A percentile compares a stretch with the other conserved stretches of the same genome.
Conservation (phyloP, 2,113 vertebrate genomes). For the Centropristis striata region DNA sequence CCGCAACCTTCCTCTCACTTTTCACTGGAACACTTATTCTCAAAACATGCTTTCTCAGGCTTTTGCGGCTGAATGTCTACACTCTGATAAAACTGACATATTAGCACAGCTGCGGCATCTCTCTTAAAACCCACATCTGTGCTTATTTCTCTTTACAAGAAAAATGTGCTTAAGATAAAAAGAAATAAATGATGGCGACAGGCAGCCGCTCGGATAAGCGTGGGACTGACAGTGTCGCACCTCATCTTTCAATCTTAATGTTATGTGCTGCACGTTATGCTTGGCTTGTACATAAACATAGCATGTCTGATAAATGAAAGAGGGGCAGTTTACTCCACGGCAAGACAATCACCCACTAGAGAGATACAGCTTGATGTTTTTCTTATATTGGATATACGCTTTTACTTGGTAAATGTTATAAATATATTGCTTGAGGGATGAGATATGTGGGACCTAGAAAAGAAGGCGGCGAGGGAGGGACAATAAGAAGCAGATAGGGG, state of each 20-base stretch:
- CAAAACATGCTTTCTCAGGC: neutral
- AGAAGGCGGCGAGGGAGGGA: neutral
- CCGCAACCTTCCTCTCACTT: neutral
- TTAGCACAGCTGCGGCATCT: conserved; percentile 30
- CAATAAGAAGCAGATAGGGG: neutral
- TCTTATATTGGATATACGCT: conserved; percentile 3
- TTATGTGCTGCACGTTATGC: conserved; percentile 23
- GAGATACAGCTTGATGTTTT: conserved; percentile 34
- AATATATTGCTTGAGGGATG: conserved; percentile 40
- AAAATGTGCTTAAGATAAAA: conserved; percentile 24
- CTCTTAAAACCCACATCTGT: conserved; percentile 17
- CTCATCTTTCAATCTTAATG: conserved; percentile 58
- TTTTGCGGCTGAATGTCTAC: neutral
- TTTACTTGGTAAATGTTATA: conserved; percentile 52
- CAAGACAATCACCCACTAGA: conserved; percentile 39
- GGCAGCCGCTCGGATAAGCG: conserved; percentile 15
- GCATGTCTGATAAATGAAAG: conserved; percentile 54
- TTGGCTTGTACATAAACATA: conserved; percentile 46
- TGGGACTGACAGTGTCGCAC: conserved; percentile 22
- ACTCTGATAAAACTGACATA: conserved; percentile 26
- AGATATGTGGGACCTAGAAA: conserved; percentile 35
- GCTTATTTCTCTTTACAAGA: conserved; percentile 27
- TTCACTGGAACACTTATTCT: neutral
- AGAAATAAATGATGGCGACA: conserved; percentile 21
- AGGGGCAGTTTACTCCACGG: conserved; percentile 34